These are phyloP conservation scores for Sinopyrophorus schimmeli DNA, from an alignment of 2,888 invertebrate species.

Conservation along the genomic window DNA sequence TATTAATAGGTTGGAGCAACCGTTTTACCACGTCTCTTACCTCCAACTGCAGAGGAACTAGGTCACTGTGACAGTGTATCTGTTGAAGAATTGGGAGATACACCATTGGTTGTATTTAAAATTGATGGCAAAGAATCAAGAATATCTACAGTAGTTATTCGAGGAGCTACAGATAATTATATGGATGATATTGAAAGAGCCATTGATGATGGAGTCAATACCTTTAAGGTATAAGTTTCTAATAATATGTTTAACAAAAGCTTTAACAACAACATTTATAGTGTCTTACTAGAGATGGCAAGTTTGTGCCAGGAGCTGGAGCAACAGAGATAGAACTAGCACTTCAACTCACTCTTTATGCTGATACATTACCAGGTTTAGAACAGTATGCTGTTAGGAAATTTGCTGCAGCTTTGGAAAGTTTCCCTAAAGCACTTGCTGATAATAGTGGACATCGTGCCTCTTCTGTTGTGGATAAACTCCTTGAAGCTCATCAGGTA, in stretches of 20 bases:
- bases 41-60: slow-evolving; percentile 87
- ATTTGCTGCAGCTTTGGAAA: slow-evolving; percentile 87
- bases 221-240: slow-evolving; percentile 80
- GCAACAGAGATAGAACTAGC: slow-evolving; percentile 95
- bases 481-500: slow-evolving; percentile 90
- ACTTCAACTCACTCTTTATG: slow-evolving; percentile 80
- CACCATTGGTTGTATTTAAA: slow-evolving; percentile 90
- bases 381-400: slow-evolving; percentile 97
- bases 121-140: slow-evolving; percentile 81
- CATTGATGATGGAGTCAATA: slow-evolving; percentile 98
- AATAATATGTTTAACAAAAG: not conserved
- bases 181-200: slow-evolving; percentile 99
- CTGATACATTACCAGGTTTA: slow-evolving; percentile 89
- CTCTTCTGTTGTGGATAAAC: slow-evolving; percentile 82
- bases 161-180: slow-evolving; percentile 96
- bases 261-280: slow-evolving; percentile 20
- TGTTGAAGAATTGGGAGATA: slow-evolving; percentile 95
- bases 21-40: slow-evolving; percentile 66
- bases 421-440: slow-evolving; percentile 88
- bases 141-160: slow-evolving; percentile 90
- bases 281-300: slow-evolving; percentile 53
- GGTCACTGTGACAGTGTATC: slow-evolving; percentile 89
- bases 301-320: slow-evolving; percentile 90
- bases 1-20: slow-evolving; percentile 49
- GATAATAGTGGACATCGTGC: slow-evolving; percentile 93